These are phyloP conservation scores for Huso huso DNA, from an alignment of 2,797 vertebrate genomes.

Conservation along the genomic window DNA sequence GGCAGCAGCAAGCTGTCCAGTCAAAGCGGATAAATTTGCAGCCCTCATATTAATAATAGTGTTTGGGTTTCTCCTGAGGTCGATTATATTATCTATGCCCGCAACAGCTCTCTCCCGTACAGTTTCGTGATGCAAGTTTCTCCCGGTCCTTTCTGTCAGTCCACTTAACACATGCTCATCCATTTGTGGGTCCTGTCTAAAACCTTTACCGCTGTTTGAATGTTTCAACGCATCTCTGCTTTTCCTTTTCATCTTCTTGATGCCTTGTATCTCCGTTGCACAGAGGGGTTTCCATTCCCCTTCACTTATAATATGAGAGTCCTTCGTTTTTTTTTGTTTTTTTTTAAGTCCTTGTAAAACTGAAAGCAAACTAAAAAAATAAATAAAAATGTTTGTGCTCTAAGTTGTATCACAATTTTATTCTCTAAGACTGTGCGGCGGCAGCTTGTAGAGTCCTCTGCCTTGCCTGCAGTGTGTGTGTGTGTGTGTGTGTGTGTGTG, in stretches of 20 bases:
- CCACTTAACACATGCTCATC: slow-evolving; percentile 30
- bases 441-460: background rate
- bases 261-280: slow-evolving; percentile 47
- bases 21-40: slow-evolving; percentile 17
- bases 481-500: slow-evolving; percentile 17
- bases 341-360: background rate
- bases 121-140: slow-evolving; percentile 34
- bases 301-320: slow-evolving; percentile 54
- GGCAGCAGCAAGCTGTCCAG: slow-evolving; percentile 11
- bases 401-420: too few species aligned
- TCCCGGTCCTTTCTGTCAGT: slow-evolving; percentile 19
- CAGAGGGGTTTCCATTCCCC: slow-evolving; percentile 59
- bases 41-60: slow-evolving; percentile 34
- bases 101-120: slow-evolving; percentile 24
- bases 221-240: slow-evolving; percentile 59
- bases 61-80: slow-evolving; percentile 20
- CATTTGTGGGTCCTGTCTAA: slow-evolving; percentile 29
- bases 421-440: background rate
- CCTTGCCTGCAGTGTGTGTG: background rate
- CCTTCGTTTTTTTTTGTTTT: slow-evolving; percentile 65
- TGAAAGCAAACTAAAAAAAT: background rate
- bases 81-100: background rate
- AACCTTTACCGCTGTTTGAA: slow-evolving; percentile 45
- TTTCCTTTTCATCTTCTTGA: slow-evolving; percentile 76
- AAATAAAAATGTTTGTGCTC: too few species aligned